Base-by-base conservation (phyloP, 2,888 invertebrate genomes). In the Eristalis pertinax region DNA sequence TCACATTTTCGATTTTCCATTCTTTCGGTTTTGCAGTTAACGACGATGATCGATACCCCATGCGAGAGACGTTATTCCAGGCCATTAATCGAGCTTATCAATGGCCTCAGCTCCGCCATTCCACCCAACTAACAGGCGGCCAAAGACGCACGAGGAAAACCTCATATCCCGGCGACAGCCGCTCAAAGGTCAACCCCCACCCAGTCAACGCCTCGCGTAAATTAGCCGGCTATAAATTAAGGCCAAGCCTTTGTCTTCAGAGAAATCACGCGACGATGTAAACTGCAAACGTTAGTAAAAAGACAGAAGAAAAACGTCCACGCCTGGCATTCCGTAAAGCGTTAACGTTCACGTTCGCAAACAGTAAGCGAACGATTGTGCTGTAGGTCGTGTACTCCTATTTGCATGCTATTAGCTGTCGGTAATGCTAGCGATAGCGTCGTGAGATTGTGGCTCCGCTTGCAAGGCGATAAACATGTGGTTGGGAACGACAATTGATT, bases 371-470 rank as follows among this genome's bases (percentile, higher is more conserved):
- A 50, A n/a, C 50, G 19, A 5, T 50, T 72, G 38, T n/a, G 41
- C 19, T 68, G 19, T 38, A 29, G 72, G 50, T 56, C 43, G 68
- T 13, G n/a, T 8, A 68, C 56, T 68, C 56, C 29, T 56, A 68
- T 68, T 50, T 56, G 68, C 68, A 68, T 68, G 41, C 19, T 19
- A 56, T 68, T 50, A 26, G 26, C 29, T 26, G 50, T 50, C 50
- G n/a, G n/a, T n/a, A 50, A 50, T 50, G 68, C 19, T 50, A 32
- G n/a, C 32, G 68, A 68, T 68, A 56, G 68, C 32, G 50, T 26
- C 19, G 13, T 4, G 50, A 50, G 50, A 56, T 32, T 32, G 19
- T 0, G 32, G 24, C 26, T 24, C 58, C 11, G n/a, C 50, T 62
- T n/a, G 26, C 8, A 29, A 60, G 72, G 72, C 60, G 41, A 62